phyloP scores from a whole-genome alignment of 1,140 invertebrate genomes.

The Anastrepha ludens region DNA sequence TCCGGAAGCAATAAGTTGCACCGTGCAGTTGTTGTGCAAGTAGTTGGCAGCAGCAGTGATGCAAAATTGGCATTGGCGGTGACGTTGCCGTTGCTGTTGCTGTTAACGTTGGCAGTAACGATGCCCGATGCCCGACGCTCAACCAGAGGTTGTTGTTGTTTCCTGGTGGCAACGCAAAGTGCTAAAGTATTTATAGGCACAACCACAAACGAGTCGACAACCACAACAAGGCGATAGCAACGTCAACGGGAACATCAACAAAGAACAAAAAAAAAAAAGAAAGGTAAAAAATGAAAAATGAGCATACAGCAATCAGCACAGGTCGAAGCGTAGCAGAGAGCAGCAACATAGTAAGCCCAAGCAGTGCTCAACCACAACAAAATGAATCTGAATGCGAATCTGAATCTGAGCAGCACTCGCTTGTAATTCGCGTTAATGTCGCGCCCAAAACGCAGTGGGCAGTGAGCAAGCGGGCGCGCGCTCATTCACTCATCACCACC shows the following conservation, averaged over 20 bases:
- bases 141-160: not conserved
- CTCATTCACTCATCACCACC: not conserved
- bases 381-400: not conserved
- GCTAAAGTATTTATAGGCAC: slow-evolving; percentile 47
- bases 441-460: not conserved
- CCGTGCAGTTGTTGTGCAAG: not conserved
- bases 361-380: not conserved
- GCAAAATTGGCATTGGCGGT: slow-evolving; percentile 15
- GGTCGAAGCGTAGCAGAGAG: not conserved
- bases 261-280: not conserved
- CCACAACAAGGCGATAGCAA: not conserved
- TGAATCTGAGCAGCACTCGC: not conserved
- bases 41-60: not conserved
- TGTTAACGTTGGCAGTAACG: not conserved
- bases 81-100: not conserved
- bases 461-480: not conserved
- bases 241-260: slow-evolving; percentile 16
- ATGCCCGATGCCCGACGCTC: too few relatives aligned
- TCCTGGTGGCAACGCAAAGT: slow-evolving; percentile 48
- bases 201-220: slow-evolving; percentile 31
- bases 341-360: not conserved
- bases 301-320: not conserved
- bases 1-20: not conserved
- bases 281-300: not conserved
- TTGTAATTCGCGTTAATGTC: not conserved